Conservation (phyloP, 1,140 invertebrate species). For the Metaphire vulgaris region DNA sequence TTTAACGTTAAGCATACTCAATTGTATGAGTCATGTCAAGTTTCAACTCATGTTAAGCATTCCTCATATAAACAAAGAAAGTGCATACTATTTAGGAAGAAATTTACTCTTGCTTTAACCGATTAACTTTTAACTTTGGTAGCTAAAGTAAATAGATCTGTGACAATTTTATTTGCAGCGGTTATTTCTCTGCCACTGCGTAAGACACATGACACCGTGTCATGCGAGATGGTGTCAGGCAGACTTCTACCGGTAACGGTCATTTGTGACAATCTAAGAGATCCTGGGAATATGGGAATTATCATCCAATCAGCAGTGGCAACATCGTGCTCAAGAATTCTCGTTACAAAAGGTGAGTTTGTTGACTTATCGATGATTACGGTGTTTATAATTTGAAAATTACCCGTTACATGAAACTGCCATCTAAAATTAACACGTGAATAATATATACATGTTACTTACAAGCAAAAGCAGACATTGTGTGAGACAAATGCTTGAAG, state of each 20-base stretch:
- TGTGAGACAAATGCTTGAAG: neutral
- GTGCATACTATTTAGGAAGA: too few species aligned
- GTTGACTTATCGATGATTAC: neutral
- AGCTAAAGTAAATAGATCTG: too few species aligned
- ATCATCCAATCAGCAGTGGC: slow-evolving; percentile 72
- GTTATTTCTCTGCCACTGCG: neutral
- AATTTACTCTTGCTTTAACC: too few species aligned
- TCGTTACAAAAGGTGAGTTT: slow-evolving; percentile 67
- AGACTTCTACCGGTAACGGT: slow-evolving; percentile 68
- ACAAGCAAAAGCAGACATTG: neutral
- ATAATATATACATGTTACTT: too few species aligned
- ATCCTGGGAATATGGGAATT: slow-evolving; percentile 81
- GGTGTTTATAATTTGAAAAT: neutral
- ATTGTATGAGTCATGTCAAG: too few species aligned
- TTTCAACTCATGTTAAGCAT: too few species aligned
- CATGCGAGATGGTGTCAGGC: too few species aligned
- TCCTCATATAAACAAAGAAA: too few species aligned
- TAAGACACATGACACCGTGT: neutral
- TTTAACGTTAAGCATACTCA: too few species aligned
- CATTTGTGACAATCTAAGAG: slow-evolving; percentile 79
- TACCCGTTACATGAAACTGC: neutral
- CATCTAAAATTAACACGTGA: neutral
- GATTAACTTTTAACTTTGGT: too few species aligned
- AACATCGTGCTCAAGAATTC: slow-evolving; percentile 67
- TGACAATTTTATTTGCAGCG: too few species aligned